Evolutionary conservation across 2,888 invertebrate species (phyloP), one percentile per base, ranked within the genome.

Genomic region (Chrysolina haemoptera): DNA sequence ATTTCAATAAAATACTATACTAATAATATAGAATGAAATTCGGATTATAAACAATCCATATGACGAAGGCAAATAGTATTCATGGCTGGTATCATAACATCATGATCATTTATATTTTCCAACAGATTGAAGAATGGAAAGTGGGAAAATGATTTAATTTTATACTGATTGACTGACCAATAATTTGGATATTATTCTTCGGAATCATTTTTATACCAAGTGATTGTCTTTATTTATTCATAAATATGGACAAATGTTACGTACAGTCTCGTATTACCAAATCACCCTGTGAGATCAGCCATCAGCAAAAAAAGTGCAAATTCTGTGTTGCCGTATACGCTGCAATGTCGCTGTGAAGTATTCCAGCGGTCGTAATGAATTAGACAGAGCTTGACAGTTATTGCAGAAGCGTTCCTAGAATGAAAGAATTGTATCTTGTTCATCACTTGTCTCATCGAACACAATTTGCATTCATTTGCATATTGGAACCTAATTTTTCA

Each of bases 321-420:
- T 81, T 82, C 77, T 76, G 76, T 79, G 79, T 81, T 79, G 79
- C 84, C 85, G 83, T 85, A 85, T 84, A 85, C 77, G 84, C 79
- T 50, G 68, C 67, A 67, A 67, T 67, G 83, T 84, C 84, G 84
- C 80, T 81, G 81, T 62, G 68, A 71, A 73, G 70, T 71, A 71
- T 68, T 72, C 62, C 66, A 73, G 70, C 63, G 50, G 68, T 74
- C 75, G 84, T 83, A 84, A 84, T 86, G 84, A 85, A 86, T 85
- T 85, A 86, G 85, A 81, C 80, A 82, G 79, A 79, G 78, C 78
- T 73, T 84, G 85, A 85, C 85, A 84, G 84, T 85, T 83, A 79
- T 79, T 85, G 82, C 84, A 81, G 81, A 79, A 79, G 81, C 81
- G 75, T 85, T 84, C 85, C 79, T 75, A 81, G 85, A 85, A 85